Evolutionary conservation across 1,140 invertebrate genomes (phyloP).

Genomic region (Temnothorax nylanderi): DNA sequence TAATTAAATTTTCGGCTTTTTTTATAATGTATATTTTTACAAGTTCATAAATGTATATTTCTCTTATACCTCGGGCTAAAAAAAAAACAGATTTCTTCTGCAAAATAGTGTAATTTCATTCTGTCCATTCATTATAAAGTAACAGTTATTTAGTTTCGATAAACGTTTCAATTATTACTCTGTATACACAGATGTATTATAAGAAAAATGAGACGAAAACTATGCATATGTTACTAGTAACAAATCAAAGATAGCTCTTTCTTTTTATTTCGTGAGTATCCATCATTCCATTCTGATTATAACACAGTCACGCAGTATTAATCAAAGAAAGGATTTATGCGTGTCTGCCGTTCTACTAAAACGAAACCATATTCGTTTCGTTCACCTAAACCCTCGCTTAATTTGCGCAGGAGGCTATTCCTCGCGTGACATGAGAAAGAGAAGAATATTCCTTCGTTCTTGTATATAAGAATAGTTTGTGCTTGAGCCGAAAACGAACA

Average conservation of each 20-base stretch:
- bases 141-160: background rate
- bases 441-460: background rate
- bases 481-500: conserved; percentile 16
- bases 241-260: too few species aligned
- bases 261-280: conserved; percentile 21
- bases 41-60: background rate
- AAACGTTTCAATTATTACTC: background rate
- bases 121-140: background rate
- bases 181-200: background rate
- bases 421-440: background rate
- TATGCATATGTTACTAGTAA: background rate
- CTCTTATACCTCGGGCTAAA: too few species aligned
- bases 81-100: too few species aligned
- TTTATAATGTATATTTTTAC: too few species aligned
- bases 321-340: conserved; percentile 28
- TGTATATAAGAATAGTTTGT: conserved; percentile 27
- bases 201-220: background rate
- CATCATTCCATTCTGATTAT: conserved; percentile 39
- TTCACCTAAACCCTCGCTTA: conserved; percentile 29
- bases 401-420: conserved; percentile 44
- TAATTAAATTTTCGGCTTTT: too few species aligned
- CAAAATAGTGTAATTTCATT: background rate
- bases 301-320: background rate
- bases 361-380: conserved; percentile 7
- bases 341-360: background rate